Base-by-base conservation (phyloP, 2,888 invertebrate species). In the Phortica magna region DNA sequence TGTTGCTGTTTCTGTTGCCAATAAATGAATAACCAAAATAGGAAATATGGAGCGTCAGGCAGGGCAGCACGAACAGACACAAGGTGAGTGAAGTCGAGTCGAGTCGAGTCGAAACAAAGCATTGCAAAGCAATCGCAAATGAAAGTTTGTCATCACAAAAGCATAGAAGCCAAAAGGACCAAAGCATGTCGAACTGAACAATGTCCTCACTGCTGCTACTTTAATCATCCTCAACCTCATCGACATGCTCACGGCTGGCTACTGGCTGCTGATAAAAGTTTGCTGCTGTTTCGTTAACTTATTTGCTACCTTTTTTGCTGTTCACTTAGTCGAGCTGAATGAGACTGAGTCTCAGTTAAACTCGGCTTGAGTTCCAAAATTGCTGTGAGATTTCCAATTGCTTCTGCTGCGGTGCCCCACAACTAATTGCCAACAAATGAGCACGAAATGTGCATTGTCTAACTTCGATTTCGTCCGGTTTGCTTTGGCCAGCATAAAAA, bases 401-500 rank as follows among this genome's bases (percentile, higher is more conserved):
- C 86, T 31, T 31, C 86, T 86, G 84, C 86, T 86, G 84, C 86
- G 87, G 83, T 85, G 83, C 79, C 83, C 86, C 80, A 80, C 86
- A 87, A 88, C 86, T 86, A 86, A 86, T 86, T 86, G 88, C 85
- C 86, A 86, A 88, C 86, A 88, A 86, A 86, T 86, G 88, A 88
- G 84, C 83, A 83, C 81, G 81, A 80, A 81, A 79, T 79, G 78
- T 17, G n/a, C 76, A 76, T 75, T 64, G 48, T 70, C 70, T 10
- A 10, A 19, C 19, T 59, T 19, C 22, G 19, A 59, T 10, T n/a
- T 12, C 14, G 7, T 73, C n/a, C 9, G 6, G 68, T 43, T 12
- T 53, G 53, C 14, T 22, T 39, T 70, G 22, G 2, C 7, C 59
- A 64, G 74, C 77, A 61, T 57, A 72, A 53, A 57, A 31, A 53